phyloP scores from a whole-genome alignment of 2,113 vertebrate species.

The Baryphthengus martii region DNA sequence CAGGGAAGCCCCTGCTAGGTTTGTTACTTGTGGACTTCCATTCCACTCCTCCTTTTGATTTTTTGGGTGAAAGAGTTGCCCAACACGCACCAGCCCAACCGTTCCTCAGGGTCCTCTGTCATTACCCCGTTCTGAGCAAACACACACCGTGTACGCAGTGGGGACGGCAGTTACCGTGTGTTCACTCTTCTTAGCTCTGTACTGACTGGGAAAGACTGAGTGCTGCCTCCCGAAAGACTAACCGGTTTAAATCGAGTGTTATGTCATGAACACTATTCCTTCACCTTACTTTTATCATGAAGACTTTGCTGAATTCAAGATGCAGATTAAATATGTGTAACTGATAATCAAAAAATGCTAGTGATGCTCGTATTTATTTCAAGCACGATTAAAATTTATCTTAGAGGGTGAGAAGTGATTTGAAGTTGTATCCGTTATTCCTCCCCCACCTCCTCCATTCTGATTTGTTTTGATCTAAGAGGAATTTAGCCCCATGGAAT shows the following conservation, averaged over 20 bases:
- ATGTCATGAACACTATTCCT: not conserved
- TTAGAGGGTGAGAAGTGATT: not conserved
- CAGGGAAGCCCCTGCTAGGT: not conserved
- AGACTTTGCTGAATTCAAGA: not conserved
- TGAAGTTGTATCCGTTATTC: not conserved
- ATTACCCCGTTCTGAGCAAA: not conserved
- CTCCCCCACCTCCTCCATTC: not conserved
- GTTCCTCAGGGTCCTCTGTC: not conserved
- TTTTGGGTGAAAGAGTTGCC: not conserved
- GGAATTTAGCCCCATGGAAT: not conserved
- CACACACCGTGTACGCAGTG: rapidly evolving
- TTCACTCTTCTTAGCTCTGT: not conserved
- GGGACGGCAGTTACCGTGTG: not conserved
- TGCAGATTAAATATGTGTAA: not conserved
- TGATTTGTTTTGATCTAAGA: not conserved
- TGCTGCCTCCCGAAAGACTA: not conserved
- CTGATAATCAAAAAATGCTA: not conserved
- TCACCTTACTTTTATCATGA: not conserved
- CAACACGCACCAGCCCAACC: not conserved
- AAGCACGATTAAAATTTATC: not conserved
- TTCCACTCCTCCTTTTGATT: not conserved
- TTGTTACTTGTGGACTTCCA: not conserved
- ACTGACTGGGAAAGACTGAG: not conserved
- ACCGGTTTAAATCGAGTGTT: not conserved
- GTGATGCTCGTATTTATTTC: not conserved